A percentile compares a stretch with the other conserved stretches of the same genome.
phyloP scores from a whole-genome alignment of 2,113 vertebrate genomes.

The Corvus moneduloides region DNA sequence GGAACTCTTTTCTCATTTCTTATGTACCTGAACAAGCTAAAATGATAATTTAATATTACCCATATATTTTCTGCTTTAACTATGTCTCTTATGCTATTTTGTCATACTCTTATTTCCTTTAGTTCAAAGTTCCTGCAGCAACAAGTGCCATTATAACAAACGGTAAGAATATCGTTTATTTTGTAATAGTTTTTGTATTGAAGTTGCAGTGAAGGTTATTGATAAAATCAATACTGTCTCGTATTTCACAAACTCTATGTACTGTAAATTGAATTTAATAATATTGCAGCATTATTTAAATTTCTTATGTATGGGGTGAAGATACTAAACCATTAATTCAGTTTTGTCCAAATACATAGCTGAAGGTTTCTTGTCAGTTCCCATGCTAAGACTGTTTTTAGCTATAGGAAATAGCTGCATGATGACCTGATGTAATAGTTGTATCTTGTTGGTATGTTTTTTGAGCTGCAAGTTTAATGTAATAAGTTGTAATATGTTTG shows the following conservation, averaged over 20 bases:
- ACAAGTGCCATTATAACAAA: slow-evolving; percentile 86
- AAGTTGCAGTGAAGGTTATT: not conserved
- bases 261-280: not conserved
- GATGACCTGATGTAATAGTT: not conserved
- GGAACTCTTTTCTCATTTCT: not conserved
- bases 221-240: not conserved
- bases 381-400: not conserved
- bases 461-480: not conserved
- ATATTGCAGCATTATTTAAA: not conserved
- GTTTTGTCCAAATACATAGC: not conserved
- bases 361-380: not conserved
- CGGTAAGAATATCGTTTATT: slow-evolving; percentile 67
- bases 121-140: slow-evolving; percentile 85
- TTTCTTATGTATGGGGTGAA: not conserved
- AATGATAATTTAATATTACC: not conserved
- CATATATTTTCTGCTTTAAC: not conserved
- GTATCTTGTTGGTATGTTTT: not conserved
- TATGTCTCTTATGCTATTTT: not conserved
- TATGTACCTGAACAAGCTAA: not conserved
- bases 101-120: not conserved
- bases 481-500: not conserved
- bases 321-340: not conserved
- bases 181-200: not conserved
- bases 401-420: not conserved
- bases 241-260: not conserved